Base-by-base conservation (phyloP, 2,888 invertebrate genomes). In the Mythimna pallens region DNA sequence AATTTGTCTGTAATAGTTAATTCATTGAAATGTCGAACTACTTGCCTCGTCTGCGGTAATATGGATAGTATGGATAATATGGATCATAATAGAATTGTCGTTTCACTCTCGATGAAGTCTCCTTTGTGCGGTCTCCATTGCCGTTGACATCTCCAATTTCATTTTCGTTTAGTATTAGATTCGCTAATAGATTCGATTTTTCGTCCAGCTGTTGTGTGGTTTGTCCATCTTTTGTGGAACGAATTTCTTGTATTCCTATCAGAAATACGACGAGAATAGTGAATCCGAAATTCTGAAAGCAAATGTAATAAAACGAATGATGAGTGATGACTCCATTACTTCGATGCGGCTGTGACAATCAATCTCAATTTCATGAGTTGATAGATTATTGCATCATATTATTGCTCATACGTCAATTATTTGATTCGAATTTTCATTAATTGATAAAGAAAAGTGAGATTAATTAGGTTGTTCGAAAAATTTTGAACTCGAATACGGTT, bases 61-160 rank as follows among this genome's bases (percentile, higher is more conserved):
- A 78, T 34, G 78, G 79, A 62, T 79, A 70, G 40, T 73, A 50
- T 50, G 47, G 17, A 17, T 50, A 58, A 58, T 84, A 86, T 65
- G 78, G 82, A 67, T 69, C 70, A 62, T 84, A 69, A 80, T 73
- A 81, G 71, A 85, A 89, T 76, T 92, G 92, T 71, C 92, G 86
- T 84, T 91, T 92, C 66, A 88, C 86, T 85, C 92, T 88, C 40
- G 86, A 86, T 70, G 84, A 77, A 71, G 79, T 69, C 69, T 80
- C 81, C 30, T 84, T 76, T 78, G 81, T 85, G 64, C 65, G 72
- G 70, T 78, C 73, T 67, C 65, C 80, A 63, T 82, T 86, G 81
- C 69, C 65, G 70, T 58, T 83, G 84, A 80, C 79, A 80, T 84
- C 75, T 75, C 77, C 81, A 78, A 83, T 80, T 83, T 76, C 86